Evolutionary conservation across 2,888 invertebrate genomes (phyloP).

Genomic region (Plagodis dolabraria): DNA sequence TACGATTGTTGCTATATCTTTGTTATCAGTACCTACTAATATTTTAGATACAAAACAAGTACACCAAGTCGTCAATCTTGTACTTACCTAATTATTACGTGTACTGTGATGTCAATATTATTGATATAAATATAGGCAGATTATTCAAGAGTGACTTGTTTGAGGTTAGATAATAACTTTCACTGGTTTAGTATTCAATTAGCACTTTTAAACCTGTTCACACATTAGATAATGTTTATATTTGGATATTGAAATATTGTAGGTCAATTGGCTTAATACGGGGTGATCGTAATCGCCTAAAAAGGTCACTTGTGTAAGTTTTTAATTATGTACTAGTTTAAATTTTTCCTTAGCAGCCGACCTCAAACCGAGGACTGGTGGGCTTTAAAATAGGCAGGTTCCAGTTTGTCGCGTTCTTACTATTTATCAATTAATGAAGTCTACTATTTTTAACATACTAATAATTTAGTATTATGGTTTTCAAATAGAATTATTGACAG

Average conservation of each 20-base stretch:
- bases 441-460: too few species aligned
- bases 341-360: too few species aligned
- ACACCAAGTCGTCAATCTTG: conserved; percentile 38
- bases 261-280: neutral
- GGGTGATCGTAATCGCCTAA: too few species aligned
- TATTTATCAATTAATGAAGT: too few species aligned
- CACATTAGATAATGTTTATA: conserved; percentile 12
- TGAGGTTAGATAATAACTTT: conserved; percentile 34
- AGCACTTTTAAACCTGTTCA: conserved; percentile 27
- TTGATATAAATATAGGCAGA: conserved; percentile 10
- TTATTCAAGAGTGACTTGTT: conserved; percentile 17
- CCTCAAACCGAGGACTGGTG: too few species aligned
- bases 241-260: conserved; percentile 3
- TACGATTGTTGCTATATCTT: neutral
- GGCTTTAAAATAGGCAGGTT: too few species aligned
- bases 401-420: too few species aligned
- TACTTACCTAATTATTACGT: conserved; percentile 5
- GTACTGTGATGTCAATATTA: conserved; percentile 10
- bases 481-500: too few species aligned
- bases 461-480: too few species aligned
- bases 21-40: conserved; percentile 2
- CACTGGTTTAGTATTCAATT: conserved; percentile 29
- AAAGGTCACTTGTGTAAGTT: neutral
- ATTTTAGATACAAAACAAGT: conserved; percentile 14
- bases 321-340: too few species aligned